These are phyloP conservation scores for Osmerus mordax DNA, from an alignment of 2,113 vertebrate species.

Conservation along the genomic window DNA sequence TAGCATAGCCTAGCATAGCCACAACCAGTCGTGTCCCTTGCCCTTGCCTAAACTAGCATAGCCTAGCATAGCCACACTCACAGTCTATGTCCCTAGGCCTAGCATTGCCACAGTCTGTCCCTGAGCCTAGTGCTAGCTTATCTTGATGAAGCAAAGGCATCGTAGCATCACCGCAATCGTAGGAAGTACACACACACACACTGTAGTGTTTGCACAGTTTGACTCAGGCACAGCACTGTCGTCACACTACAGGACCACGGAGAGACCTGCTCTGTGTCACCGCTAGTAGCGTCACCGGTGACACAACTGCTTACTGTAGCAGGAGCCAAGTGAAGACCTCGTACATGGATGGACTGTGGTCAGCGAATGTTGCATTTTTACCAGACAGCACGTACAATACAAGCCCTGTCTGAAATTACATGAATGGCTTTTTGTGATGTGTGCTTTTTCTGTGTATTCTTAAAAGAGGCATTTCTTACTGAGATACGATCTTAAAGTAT, in stretches of 20 bases:
- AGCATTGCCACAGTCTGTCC: too few relatives aligned
- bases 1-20: too few relatives aligned
- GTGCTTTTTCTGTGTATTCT: constrained; percentile 69
- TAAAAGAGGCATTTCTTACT: constrained; percentile 56
- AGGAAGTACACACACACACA: neutral
- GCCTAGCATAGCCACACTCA: too few relatives aligned
- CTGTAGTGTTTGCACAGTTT: constrained; percentile 69
- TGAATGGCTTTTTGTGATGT: constrained; percentile 66
- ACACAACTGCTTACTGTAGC: too few relatives aligned
- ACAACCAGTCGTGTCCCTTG: too few relatives aligned
- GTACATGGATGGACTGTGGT: constrained; percentile 41
- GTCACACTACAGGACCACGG: constrained; percentile 20
- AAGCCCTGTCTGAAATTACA: constrained; percentile 36
- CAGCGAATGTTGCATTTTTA: constrained; percentile 10
- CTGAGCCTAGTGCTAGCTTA: too few relatives aligned
- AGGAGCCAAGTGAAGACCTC: constrained; percentile 22
- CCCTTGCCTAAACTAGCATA: too few relatives aligned
- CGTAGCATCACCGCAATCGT: neutral
- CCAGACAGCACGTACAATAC: constrained; percentile 18
- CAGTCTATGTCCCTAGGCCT: too few relatives aligned
- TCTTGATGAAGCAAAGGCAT: neutral
- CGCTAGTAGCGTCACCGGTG: constrained; percentile 52
- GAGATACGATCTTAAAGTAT: constrained; percentile 39
- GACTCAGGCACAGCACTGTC: constrained; percentile 64
- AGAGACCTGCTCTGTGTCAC: constrained; percentile 42